Base-by-base conservation (phyloP, 2,797 vertebrate species). In the Podargus strigoides region DNA sequence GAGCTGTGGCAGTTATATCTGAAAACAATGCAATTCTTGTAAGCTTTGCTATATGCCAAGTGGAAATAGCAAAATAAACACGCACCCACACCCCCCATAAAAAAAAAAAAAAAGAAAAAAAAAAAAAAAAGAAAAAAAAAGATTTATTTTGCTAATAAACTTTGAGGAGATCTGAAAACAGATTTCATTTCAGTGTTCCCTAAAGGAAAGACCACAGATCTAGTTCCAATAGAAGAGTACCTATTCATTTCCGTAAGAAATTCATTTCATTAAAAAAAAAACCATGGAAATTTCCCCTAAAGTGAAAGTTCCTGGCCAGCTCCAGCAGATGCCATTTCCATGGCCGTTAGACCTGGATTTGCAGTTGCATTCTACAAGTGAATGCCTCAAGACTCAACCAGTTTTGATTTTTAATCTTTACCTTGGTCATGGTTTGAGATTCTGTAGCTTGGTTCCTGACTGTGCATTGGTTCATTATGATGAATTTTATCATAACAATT, bases 401-500 rank as follows among this genome's bases (percentile, higher is more conserved):
- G 14, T 46, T 86, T 68, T 32, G 46, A 36, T n/a, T 68, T 85
- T 74, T 73, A 17, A 30, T 87, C 67, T 50, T n/a, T 47, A 39
- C 7, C 28, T 60, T 37, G 39, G 10, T 56, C 28, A 37, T 15
- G 23, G 37, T 64, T 19, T 3, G 3, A 82, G 20, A 64, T 73
- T 58, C 44, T 81, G 3, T 34, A 83, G 12, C 73, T 74, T 85
- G 26, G 8, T 78, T 69, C 67, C 53, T 85, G 56, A 36, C 26
- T 67, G 3, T 30, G 24, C 32, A 12, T 88, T 59, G 26, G 53
- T 89, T 77, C 23, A 22, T 69, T 87, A 26, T 69, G 56, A 62
- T 75, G 32, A 56, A 37, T 59, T 92, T 93, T 81, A n/a, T 81
- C 32, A 20, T 84, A 55, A 69, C 44, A 55, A 22, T 89, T 85